Percentiles rank a stretch among this genome's conserved stretches.
phyloP scores from a whole-genome alignment of 2,888 invertebrate genomes.

The Branchipolynoe longqiensis region DNA sequence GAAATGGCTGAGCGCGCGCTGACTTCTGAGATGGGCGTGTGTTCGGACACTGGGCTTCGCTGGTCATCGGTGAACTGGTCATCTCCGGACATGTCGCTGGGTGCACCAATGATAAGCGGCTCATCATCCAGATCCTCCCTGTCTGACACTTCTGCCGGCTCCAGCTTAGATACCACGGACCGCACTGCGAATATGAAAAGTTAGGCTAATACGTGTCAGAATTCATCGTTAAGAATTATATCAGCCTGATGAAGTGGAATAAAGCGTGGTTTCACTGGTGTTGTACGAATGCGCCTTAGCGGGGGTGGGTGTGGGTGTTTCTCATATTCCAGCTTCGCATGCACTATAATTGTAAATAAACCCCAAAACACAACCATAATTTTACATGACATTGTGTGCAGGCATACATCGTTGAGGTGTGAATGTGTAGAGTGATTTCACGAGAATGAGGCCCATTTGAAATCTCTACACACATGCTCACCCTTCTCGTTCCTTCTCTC shows the following conservation, averaged over 20 bases:
- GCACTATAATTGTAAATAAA: too few relatives aligned
- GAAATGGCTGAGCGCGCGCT: slow-evolving; percentile 28
- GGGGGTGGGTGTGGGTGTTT: neutral
- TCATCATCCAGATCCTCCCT: slow-evolving; percentile 61
- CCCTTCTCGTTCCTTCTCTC: too few relatives aligned
- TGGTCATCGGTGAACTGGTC: slow-evolving; percentile 64
- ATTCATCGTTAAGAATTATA: too few relatives aligned
- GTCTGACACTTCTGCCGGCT: slow-evolving; percentile 7
- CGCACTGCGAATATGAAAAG: slow-evolving; percentile 21
- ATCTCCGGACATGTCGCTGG: slow-evolving; percentile 64
- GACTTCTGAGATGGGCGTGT: slow-evolving; percentile 5
- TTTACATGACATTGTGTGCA: too few relatives aligned
- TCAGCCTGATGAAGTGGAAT: too few relatives aligned
- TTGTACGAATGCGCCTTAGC: neutral
- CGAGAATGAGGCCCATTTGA: too few relatives aligned
- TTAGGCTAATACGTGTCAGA: neutral
- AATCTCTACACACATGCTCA: too few relatives aligned
- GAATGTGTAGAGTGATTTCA: too few relatives aligned
- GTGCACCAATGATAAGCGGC: slow-evolving; percentile 61
- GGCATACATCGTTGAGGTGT: too few relatives aligned
- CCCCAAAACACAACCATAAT: too few relatives aligned
- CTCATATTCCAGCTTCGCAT: too few relatives aligned
- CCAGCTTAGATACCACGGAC: slow-evolving; percentile 25
- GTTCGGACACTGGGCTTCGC: neutral
- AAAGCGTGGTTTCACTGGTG: too few relatives aligned